These are phyloP conservation scores for Lutraria rhynchaena DNA, from an alignment of 1,140 invertebrate genomes.

Conservation along the genomic window DNA sequence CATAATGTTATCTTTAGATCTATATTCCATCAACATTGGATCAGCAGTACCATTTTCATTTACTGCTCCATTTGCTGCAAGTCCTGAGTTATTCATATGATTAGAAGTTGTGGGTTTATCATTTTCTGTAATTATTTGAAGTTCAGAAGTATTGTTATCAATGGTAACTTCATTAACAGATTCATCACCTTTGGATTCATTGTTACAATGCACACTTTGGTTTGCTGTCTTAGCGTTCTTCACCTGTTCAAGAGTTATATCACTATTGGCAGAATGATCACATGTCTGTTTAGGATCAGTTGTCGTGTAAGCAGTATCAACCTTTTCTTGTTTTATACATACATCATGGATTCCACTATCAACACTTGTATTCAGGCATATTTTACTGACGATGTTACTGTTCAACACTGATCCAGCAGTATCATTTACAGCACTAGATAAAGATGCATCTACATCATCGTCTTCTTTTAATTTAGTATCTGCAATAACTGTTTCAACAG, in stretches of 20 bases:
- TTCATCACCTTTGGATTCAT: too few relatives aligned
- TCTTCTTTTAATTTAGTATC: neutral
- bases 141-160: neutral
- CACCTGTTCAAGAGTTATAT: too few relatives aligned
- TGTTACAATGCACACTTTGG: too few relatives aligned
- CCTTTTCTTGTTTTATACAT: neutral
- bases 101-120: neutral
- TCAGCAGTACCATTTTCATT: neutral
- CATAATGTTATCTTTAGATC: neutral
- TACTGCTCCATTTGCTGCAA: neutral
- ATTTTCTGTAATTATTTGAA: neutral
- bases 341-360: constrained; percentile 28
- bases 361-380: neutral
- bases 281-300: too few relatives aligned
- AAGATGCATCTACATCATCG: neutral
- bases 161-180: too few relatives aligned
- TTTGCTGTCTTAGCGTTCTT: too few relatives aligned
- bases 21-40: constrained; percentile 30
- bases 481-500: neutral
- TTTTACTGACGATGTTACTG: too few relatives aligned
- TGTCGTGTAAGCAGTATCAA: neutral
- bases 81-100: neutral
- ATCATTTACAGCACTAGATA: neutral
- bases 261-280: too few relatives aligned
- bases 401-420: too few relatives aligned